Evolutionary conservation across 2,797 vertebrate species (phyloP).

Genomic region (Columba guinea): DNA sequence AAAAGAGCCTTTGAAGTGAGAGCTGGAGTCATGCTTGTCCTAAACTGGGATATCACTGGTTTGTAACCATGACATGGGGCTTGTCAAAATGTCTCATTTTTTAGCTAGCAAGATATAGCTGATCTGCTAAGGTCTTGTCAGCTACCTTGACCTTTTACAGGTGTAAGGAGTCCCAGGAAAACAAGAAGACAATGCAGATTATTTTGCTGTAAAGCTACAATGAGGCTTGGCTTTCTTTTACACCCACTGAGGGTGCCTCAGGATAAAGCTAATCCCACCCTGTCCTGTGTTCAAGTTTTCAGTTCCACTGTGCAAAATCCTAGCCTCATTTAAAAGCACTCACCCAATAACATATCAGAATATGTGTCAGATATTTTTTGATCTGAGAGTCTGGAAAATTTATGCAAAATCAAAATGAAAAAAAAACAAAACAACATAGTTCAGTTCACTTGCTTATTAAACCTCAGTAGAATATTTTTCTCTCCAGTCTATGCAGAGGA

Average conservation of each 20-base stretch:
- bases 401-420: background rate
- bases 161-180: background rate
- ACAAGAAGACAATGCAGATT: background rate
- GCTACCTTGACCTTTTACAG: background rate
- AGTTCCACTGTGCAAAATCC: background rate
- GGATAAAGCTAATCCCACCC: background rate
- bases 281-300: background rate
- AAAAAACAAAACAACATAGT: background rate
- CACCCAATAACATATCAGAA: background rate
- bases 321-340: background rate
- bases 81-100: background rate
- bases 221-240: background rate
- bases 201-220: background rate
- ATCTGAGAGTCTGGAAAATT: background rate
- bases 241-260: background rate
- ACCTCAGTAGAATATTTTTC: background rate
- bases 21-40: background rate
- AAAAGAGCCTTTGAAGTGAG: background rate
- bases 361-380: background rate
- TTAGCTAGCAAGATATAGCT: background rate
- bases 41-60: background rate
- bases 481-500: background rate
- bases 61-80: background rate
- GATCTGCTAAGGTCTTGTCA: background rate
- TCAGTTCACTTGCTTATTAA: background rate